Evolutionary conservation across 2,888 invertebrate genomes (phyloP).

Genomic region (Agrenia bidenticulata): DNA sequence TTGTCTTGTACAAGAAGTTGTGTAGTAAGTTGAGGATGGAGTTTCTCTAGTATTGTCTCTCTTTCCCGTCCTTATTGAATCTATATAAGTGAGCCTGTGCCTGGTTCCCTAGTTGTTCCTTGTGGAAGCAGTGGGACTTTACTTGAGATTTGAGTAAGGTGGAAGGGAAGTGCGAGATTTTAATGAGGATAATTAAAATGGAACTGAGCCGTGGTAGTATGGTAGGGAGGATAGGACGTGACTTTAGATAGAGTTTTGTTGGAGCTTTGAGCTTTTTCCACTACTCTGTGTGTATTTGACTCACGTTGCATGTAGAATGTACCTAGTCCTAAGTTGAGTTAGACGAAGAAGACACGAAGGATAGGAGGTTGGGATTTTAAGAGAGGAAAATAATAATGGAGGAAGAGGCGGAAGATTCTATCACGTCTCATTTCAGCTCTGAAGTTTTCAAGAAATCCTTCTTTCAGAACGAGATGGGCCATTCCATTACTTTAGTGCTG

Average conservation of each 20-base stretch:
- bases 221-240: slow-evolving; percentile 8
- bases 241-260: slow-evolving; percentile 3
- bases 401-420: slow-evolving; percentile 18
- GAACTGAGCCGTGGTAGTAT: slow-evolving; percentile 20
- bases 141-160: slow-evolving; percentile 3
- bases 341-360: too few relatives aligned
- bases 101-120: not conserved
- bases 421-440: slow-evolving; percentile 22
- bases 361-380: slow-evolving; percentile 11
- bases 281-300: too few relatives aligned
- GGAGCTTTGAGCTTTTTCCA: too few relatives aligned
- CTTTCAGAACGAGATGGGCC: too few relatives aligned
- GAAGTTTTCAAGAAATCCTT: too few relatives aligned
- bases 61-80: not conserved
- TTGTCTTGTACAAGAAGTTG: not conserved
- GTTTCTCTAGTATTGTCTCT: not conserved
- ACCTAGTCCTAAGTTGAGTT: too few relatives aligned
- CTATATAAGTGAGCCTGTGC: not conserved
- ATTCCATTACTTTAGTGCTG: too few relatives aligned
- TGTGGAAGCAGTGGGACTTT: not conserved
- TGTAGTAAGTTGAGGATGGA: not conserved
- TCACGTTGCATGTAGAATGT: too few relatives aligned
- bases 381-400: slow-evolving; percentile 13
- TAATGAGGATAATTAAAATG: slow-evolving; percentile 49
- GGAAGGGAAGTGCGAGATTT: slow-evolving; percentile 34